Evolutionary conservation across 2,113 vertebrate genomes (phyloP), one percentile per base, ranked within the genome.

Genomic region (Atrichornis clamosus): DNA sequence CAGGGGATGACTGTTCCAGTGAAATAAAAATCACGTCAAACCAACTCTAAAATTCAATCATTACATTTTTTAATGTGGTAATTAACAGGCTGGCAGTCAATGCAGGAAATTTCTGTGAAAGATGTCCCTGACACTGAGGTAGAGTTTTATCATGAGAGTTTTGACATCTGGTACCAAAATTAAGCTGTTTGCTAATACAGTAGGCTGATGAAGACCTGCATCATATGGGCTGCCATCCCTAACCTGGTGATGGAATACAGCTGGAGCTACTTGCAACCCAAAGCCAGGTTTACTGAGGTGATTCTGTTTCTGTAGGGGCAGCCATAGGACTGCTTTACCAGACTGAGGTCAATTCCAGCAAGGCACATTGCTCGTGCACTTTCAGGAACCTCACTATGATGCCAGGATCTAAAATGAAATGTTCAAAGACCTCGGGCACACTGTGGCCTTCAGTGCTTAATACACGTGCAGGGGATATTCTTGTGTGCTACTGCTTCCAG

Each of bases 1-100:
- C 0, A 0, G 10, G 11, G 52, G 7, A 35, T 30, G 18, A 44
- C 5, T 41, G 11, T 63, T 81, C n/a, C 33, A 49, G 11, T 13
- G 20, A 52, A 90, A 95, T 22, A 53, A 69, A 77, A 63, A 37
- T 2, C 7, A 20, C 0, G 2, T n/a, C 41, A 65, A 56, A 69
- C 3, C 50, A 63, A 49, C n/a, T 24, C 13, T 60, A 58, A 60
- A 91, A 84, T 56, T 68, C 64, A 78, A 15, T n/a, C 21, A 24
- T 5, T 46, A 14, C 14, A 39, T 49, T 69, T 69, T 47, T 81
- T 20, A 33, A 41, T 13, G 5, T 50, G 26, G 19, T 15, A 58
- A 77, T 60, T 37, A 28, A 62, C 26, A 49, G 44, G 9, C 20
- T 91, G 70, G 33, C 20, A 56, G 17, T 60, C 32, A 76, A 28